These are phyloP conservation scores for Acanthosepion lycidas DNA, from an alignment of 2,888 invertebrate species.

Conservation along the genomic window DNA sequence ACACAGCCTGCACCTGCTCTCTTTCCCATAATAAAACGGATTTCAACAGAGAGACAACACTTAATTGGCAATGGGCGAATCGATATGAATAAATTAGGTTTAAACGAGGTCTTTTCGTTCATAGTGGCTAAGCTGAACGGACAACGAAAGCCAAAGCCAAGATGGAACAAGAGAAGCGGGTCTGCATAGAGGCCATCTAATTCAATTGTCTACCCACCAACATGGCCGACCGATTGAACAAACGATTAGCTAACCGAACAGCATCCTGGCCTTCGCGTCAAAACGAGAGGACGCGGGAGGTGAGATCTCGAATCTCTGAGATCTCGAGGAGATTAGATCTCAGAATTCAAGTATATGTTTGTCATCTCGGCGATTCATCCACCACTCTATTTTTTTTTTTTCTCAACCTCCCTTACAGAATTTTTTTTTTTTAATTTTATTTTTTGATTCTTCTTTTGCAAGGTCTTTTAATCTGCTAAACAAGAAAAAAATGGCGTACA, in stretches of 20 bases:
- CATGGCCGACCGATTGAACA: neutral
- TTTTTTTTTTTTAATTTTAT: neutral
- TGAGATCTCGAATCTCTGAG: neutral
- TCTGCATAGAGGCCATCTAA: neutral
- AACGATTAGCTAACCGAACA: neutral
- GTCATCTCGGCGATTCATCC: neutral
- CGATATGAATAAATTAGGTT: conserved; percentile 17
- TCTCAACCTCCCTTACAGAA: neutral
- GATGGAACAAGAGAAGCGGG: neutral
- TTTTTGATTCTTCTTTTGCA: neutral
- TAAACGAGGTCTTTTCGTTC: conserved; percentile 17
- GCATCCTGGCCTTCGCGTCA: neutral
- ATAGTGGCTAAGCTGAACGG: neutral
- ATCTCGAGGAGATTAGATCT: neutral
- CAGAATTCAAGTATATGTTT: neutral
- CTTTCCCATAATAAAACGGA: neutral
- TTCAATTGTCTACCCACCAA: neutral
- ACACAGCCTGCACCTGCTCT: neutral
- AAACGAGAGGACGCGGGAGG: neutral
- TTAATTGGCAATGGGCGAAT: conserved; percentile 4
- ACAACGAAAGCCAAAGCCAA: neutral
- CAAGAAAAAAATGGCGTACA: too few species aligned
- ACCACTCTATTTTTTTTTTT: neutral
- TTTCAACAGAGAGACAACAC: neutral
- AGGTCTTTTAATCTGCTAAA: neutral